These are phyloP conservation scores for Physocephala rufipes DNA, from an alignment of 2,888 invertebrate genomes.

Conservation along the genomic window DNA sequence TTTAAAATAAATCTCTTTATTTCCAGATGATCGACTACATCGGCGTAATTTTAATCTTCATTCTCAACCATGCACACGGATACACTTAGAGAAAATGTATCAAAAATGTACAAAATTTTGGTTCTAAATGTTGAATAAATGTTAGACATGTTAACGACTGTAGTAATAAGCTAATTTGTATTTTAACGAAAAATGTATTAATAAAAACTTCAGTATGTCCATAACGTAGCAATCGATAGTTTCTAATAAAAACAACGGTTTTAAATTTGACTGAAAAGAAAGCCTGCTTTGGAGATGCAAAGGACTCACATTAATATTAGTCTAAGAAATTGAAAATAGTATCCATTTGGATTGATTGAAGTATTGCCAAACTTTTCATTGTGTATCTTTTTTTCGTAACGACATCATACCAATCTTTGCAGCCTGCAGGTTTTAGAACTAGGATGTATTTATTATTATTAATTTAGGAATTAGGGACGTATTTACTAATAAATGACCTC, in stretches of 20 bases:
- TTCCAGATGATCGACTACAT: not conserved
- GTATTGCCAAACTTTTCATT: not conserved
- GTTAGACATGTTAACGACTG: constrained; percentile 10
- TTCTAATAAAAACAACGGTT: too few species aligned
- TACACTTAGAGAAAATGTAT: not conserved
- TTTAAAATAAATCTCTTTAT: not conserved
- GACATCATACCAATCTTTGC: too few species aligned
- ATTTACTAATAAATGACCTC: not conserved
- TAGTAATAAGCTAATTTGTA: constrained; percentile 16
- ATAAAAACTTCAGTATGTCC: constrained; percentile 4
- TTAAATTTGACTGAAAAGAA: too few species aligned
- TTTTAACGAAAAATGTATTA: constrained; percentile 7
- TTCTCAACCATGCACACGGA: not conserved
- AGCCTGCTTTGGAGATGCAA: too few species aligned
- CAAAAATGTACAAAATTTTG: constrained; percentile 24
- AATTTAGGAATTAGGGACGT: not conserved
- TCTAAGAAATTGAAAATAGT: too few species aligned
- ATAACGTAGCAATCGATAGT: not conserved
- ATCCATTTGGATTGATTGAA: not conserved
- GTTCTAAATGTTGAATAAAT: constrained; percentile 16
- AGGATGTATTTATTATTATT: not conserved
- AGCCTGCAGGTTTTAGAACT: not conserved
- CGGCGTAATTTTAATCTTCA: not conserved
- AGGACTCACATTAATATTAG: too few species aligned
- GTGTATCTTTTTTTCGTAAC: not conserved